phyloP scores from a whole-genome alignment of 37 sponge, comb jelly and placozoan genomes.

The Haliclona indistincta region DNA sequence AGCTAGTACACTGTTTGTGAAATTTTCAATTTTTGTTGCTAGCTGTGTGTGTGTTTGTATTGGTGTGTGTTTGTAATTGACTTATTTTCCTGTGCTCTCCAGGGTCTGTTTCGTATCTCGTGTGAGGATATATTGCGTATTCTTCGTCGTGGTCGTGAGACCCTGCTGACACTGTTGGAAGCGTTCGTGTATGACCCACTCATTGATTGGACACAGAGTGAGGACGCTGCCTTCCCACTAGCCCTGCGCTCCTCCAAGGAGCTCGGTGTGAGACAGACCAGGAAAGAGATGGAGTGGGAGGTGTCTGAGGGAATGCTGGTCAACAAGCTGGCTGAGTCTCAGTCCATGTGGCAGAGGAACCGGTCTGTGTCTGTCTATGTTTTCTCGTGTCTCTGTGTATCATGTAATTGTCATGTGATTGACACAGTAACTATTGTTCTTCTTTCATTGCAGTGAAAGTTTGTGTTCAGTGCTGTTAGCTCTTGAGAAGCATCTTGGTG shows the following conservation, averaged over 20 bases:
- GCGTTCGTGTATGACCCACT: slow-evolving; percentile 98
- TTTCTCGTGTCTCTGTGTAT: not conserved
- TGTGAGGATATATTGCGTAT: slow-evolving; percentile 91
- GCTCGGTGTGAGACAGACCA: slow-evolving; percentile 30
- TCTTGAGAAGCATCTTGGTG: slow-evolving; percentile 56
- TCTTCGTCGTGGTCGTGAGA: slow-evolving; percentile 85
- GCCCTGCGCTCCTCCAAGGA: slow-evolving; percentile 61
- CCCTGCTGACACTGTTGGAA: slow-evolving; percentile 89
- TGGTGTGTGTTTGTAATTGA: not conserved
- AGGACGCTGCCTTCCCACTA: slow-evolving; percentile 88
- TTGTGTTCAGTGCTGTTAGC: slow-evolving; percentile 56
- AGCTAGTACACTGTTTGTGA: slow-evolving; percentile 23
- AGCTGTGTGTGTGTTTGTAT: slow-evolving; percentile 10
- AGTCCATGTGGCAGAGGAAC: slow-evolving; percentile 73
- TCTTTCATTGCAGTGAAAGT: slow-evolving; percentile 41
- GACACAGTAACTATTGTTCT: not conserved
- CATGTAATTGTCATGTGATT: not conserved
- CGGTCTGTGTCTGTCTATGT: slow-evolving; percentile 22
- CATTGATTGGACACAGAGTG: slow-evolving; percentile 95
- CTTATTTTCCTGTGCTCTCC: not conserved
- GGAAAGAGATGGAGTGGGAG: slow-evolving; percentile 86
- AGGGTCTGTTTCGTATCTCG: slow-evolving; percentile 93
- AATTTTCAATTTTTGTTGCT: not conserved
- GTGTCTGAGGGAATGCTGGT: slow-evolving; percentile 76
- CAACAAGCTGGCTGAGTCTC: slow-evolving; percentile 69